Evolutionary conservation across 1,140 invertebrate species (phyloP).

Genomic region (Augochlora pura): DNA sequence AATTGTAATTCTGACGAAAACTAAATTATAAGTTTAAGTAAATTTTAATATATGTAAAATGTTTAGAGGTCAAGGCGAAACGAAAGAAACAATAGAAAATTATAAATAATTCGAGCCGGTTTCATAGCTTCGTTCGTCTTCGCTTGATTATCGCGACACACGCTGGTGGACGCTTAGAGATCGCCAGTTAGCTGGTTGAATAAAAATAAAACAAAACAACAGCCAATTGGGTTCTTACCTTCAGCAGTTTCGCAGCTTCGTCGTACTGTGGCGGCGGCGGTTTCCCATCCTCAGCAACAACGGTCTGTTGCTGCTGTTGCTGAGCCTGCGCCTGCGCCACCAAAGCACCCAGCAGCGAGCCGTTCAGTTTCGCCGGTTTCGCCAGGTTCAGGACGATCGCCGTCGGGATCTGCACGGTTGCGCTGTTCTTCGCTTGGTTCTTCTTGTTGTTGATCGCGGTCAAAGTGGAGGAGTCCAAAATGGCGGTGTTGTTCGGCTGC

Average conservation of each 20-base stretch:
- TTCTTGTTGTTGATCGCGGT: conserved; percentile 79
- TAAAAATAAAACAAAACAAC: too few relatives aligned
- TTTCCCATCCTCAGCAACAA: conserved; percentile 75
- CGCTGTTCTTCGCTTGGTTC: conserved; percentile 76
- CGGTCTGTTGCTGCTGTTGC: conserved; percentile 70
- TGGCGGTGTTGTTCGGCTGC: conserved; percentile 77
- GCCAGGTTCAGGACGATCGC: conserved; percentile 77
- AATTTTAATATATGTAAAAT: too few relatives aligned
- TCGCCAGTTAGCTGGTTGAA: too few relatives aligned
- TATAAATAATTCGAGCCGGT: too few relatives aligned
- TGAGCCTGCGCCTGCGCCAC: conserved; percentile 78
- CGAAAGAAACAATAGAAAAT: too few relatives aligned
- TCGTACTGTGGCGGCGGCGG: conserved; percentile 84
- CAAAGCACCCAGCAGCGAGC: conserved; percentile 74
- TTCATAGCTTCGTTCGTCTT: too few relatives aligned
- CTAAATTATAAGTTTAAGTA: too few relatives aligned
- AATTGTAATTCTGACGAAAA: too few relatives aligned
- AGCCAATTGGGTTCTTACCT: conserved; percentile 67
- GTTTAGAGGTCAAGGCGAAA: too few relatives aligned
- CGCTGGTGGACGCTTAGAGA: too few relatives aligned
- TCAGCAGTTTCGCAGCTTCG: conserved; percentile 85
- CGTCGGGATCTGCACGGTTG: conserved; percentile 75
- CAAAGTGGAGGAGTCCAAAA: conserved; percentile 75
- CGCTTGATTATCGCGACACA: too few relatives aligned
- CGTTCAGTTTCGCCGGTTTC: conserved; percentile 76